Base-by-base conservation (phyloP, 2,113 vertebrate genomes). In the Cephalopholis sonnerati region DNA sequence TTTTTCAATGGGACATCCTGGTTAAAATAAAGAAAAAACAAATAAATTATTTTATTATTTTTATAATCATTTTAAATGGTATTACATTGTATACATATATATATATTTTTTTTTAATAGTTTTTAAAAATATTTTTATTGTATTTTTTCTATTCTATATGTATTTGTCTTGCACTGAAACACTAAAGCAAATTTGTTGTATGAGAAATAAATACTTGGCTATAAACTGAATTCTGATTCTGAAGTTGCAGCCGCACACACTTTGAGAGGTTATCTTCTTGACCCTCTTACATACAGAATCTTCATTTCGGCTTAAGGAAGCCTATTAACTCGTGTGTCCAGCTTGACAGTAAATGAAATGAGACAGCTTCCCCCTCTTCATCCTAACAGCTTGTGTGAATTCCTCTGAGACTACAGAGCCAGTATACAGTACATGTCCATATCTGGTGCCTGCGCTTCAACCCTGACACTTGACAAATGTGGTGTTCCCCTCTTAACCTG, bases 391-490 rank as follows among this genome's bases (percentile, higher is more conserved):
- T 63, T 63, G 8, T 80, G 76, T 74, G 64, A 74, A 92, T 86
- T 85, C 91, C 87, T 79, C 20, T 27, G 71, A 81, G 89, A 73
- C 63, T 17, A 20, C 67, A 83, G 78, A 70, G 74, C 32, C 57
- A 66, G 62, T 64, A 86, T 79, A 83, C 51, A 66, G 75, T 58
- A 62, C 29, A 74, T 80, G 77, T 77, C 76, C 83, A 27, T 74
- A 87, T 90, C 88, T 84, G 90, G 13, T 67, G 74, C 85, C 74
- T 86, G 88, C 36, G 51, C 84, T 85, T 91, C 74, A 59, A 63
- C 63, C 12, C 36, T 93, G 93, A 95, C 95, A 95, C 92, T 88
- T 95, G 94, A 95, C 90, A 93, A 94, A 95, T 92, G 91, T 61
- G 73, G 61, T 13, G 78, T 69, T 86, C 67, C 63, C 75, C 82